Conservation (phyloP, 2,797 vertebrate genomes). For the Poeciliopsis paucimaculata region DNA sequence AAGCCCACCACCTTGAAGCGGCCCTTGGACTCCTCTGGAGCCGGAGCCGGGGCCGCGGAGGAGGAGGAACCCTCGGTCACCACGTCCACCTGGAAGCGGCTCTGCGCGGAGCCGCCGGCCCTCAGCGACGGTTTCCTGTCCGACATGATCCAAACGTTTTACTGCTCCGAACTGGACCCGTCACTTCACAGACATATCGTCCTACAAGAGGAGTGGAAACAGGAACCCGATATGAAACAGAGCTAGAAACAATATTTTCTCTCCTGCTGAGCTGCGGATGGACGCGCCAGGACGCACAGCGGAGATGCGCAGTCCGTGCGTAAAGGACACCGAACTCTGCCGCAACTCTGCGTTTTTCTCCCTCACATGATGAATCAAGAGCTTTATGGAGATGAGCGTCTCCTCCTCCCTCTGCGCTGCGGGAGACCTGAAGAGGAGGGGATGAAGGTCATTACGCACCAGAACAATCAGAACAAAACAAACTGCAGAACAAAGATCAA, state of each 20-base stretch:
- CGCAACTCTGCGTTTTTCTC: background rate
- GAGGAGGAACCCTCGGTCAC: constrained; percentile 78
- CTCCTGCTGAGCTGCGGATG: background rate
- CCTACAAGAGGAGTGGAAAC: too few relatives aligned
- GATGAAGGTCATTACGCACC: constrained; percentile 44
- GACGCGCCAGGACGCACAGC: constrained; percentile 36
- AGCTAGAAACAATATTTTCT: background rate
- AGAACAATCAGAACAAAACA: background rate
- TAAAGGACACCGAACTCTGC: constrained; percentile 28
- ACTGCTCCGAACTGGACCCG: too few relatives aligned
- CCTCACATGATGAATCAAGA: constrained; percentile 43
- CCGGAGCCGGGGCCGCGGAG: constrained; percentile 6
- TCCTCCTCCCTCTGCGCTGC: constrained; percentile 31
- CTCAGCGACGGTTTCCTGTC: constrained; percentile 71
- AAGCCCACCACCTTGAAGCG: constrained; percentile 91
- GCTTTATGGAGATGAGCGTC: constrained; percentile 44
- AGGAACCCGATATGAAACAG: background rate
- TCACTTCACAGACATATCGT: background rate
- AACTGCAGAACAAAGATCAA: background rate
- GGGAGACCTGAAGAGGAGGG: constrained; percentile 6
- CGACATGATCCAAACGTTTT: constrained; percentile 72
- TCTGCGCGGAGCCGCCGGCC: constrained; percentile 82
- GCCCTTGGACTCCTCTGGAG: constrained; percentile 82
- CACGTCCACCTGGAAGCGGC: constrained; percentile 93
- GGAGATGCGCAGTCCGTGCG: constrained; percentile 33